phyloP scores from a whole-genome alignment of 2,888 invertebrate genomes.

The Colletes collaris region DNA sequence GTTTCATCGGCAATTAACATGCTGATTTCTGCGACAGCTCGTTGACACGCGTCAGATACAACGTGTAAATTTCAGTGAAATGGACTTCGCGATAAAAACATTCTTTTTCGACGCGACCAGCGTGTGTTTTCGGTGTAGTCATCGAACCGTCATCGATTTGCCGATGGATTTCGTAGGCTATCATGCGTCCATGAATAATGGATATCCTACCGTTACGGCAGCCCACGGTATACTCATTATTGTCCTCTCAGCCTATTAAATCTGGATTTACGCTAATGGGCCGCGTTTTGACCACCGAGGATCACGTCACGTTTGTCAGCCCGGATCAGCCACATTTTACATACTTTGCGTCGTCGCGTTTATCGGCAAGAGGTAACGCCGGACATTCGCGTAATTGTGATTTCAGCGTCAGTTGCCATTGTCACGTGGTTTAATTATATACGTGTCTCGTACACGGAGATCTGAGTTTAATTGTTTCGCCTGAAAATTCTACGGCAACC shows the following conservation, averaged over 20 bases:
- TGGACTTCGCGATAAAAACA: neutral
- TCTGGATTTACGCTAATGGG: slow-evolving; percentile 59
- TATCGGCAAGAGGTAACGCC: slow-evolving; percentile 28
- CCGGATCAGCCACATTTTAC: slow-evolving; percentile 32
- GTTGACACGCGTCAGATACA: too few species aligned
- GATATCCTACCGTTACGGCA: slow-evolving; percentile 25
- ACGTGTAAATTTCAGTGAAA: too few species aligned
- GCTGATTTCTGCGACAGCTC: too few species aligned
- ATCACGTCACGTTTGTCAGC: slow-evolving; percentile 41
- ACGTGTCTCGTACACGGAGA: neutral
- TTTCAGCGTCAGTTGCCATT: slow-evolving; percentile 8
- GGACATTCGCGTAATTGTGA: slow-evolving; percentile 28
- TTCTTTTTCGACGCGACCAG: neutral
- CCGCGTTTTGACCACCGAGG: slow-evolving; percentile 42
- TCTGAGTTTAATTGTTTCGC: slow-evolving; percentile 1
- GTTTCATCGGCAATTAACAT: too few species aligned
- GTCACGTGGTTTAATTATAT: slow-evolving; percentile 42
- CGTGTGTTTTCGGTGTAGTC: neutral
- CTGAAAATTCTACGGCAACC: neutral
- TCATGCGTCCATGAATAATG: slow-evolving; percentile 51
- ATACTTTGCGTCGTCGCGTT: slow-evolving; percentile 23
- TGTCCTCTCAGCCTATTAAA: slow-evolving; percentile 60
- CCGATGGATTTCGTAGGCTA: slow-evolving; percentile 32
- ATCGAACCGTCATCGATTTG: slow-evolving; percentile 29
- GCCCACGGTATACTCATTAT: slow-evolving; percentile 50